A percentile compares a stretch with the other conserved stretches of the same genome.
phyloP scores from a whole-genome alignment of 35 echinoderm and acorn worm genomes.

The Lytechinus variegatus region DNA sequence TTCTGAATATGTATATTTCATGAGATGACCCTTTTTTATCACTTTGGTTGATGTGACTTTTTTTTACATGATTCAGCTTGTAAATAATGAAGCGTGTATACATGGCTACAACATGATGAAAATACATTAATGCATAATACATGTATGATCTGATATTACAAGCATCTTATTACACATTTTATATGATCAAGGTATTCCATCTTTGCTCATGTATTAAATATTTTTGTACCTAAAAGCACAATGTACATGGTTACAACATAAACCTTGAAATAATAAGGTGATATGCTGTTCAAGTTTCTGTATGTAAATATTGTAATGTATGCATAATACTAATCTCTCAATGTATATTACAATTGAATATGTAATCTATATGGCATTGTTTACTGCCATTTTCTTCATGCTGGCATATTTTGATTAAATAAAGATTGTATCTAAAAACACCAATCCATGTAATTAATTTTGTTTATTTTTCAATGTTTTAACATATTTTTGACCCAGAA shows the following conservation, averaged over 20 bases:
- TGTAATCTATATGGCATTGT: neutral
- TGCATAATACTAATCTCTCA: neutral
- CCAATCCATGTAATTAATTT: neutral
- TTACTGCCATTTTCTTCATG: neutral
- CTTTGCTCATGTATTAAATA: neutral
- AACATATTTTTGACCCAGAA: no score
- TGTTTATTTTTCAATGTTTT: neutral
- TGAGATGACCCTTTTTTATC: neutral
- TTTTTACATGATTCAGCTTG: neutral
- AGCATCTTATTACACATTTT: neutral
- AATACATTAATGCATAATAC: neutral
- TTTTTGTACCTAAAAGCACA: slow-evolving; percentile 14
- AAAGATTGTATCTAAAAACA: neutral
- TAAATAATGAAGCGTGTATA: neutral
- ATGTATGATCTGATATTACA: neutral
- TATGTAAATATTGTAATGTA: slow-evolving; percentile 21
- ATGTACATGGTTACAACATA: neutral
- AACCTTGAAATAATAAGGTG: neutral
- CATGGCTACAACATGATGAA: neutral
- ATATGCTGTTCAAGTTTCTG: neutral
- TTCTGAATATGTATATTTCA: no score
- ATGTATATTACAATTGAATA: neutral
- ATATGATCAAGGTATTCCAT: neutral
- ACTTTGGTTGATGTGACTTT: neutral
- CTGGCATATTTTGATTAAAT: slow-evolving; percentile 20